Conservation (phyloP, 2,888 invertebrate genomes). For the Erebia palarica region DNA sequence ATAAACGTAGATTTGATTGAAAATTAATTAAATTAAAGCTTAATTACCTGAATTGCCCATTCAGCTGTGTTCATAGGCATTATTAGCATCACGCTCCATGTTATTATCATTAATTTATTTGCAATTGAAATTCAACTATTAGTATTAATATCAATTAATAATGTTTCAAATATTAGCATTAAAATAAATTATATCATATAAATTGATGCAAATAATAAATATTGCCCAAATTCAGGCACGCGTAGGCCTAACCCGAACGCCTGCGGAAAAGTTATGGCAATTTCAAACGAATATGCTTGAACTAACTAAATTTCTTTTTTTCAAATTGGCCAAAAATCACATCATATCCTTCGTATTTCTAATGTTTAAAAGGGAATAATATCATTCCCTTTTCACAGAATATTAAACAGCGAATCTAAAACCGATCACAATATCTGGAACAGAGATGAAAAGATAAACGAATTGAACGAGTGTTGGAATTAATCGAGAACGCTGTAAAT, state of each 20-base stretch:
- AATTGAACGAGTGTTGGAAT: too few species aligned
- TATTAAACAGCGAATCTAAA: too few species aligned
- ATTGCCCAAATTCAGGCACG: neutral
- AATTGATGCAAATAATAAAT: neutral
- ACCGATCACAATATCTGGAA: too few species aligned
- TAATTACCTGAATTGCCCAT: neutral
- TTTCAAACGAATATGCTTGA: constrained; percentile 5
- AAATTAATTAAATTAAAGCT: neutral
- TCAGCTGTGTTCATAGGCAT: neutral
- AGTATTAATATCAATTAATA: neutral
- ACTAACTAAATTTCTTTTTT: neutral
- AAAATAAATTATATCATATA: too few species aligned
- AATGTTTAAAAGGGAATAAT: too few species aligned
- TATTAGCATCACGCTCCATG: neutral
- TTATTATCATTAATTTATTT: neutral
- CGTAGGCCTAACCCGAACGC: neutral
- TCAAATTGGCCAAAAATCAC: neutral
- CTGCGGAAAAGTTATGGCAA: constrained; percentile 18
- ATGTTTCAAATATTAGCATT: neutral
- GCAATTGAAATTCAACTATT: neutral
- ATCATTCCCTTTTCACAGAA: too few species aligned
- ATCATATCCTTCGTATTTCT: neutral
- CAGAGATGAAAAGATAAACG: too few species aligned
- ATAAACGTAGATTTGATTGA: neutral
- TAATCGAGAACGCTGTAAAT: too few species aligned